Evolutionary conservation across 2,888 invertebrate genomes (phyloP), one percentile per base, ranked within the genome.

Genomic region (Troides aeacus): DNA sequence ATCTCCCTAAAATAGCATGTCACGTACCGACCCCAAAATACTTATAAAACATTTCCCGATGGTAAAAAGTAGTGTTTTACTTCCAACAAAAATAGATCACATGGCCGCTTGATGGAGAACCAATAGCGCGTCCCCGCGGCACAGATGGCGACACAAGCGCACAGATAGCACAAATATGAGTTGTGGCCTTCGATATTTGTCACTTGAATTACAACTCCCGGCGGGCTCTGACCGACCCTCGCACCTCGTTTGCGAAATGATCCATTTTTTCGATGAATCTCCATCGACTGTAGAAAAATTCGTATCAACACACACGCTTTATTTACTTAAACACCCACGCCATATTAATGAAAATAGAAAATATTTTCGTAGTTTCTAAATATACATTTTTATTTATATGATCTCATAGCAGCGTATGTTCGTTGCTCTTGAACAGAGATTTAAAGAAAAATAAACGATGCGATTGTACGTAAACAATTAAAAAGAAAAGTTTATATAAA

Each of bases 171-270:
- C 81, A 92, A 91, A 92, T 91, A 91, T 92, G 91, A 92, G 88
- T 88, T 92, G 91, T 89, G 83, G 88, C 89, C 80, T 90, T 89
- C 92, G 93, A 93, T 93, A 93, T 93, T 93, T 93, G 93, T 93
- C 93, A 93, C 89, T 90, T 91, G 92, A 93, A 88, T 91, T 92
- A 92, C 87, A 87, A 89, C 88, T 87, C 93, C 91, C 92, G 84
- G 78, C 84, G 89, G 92, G 76, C 66, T 79, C 81, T 81, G 83
- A 84, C 84, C 84, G 84, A 81, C 78, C 83, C 84, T 89, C 85
- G 82, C 89, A 90, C 90, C 89, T 90, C 90, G 90, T 90, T 92
- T 84, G 80, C 80, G 77, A 79, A 78, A 81, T 88, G 84, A 89
- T 90, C 83, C 86, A 88, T 88, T 88, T 89, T 86, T 77, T 73